Evolutionary conservation across 1,140 invertebrate species (phyloP).

Genomic region (Drosophila simulans): DNA sequence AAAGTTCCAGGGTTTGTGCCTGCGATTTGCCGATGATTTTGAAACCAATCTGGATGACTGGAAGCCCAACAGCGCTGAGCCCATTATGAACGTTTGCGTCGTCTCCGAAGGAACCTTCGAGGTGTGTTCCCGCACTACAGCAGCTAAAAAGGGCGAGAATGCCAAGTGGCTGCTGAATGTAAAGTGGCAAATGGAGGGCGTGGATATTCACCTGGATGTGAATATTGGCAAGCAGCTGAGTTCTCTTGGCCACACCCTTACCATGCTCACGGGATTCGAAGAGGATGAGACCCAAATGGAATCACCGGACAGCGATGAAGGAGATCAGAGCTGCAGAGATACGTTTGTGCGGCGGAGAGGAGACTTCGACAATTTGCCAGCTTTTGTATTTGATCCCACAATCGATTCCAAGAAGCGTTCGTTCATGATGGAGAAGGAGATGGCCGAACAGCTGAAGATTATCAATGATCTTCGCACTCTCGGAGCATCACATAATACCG

Average conservation of each 20-base stretch:
- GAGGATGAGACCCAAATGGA: conserved; percentile 91
- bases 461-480: conserved; percentile 95
- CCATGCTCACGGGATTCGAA: conserved; percentile 95
- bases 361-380: conserved; percentile 90
- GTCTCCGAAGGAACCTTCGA: conserved; percentile 99
- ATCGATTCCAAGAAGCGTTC: conserved; percentile 95
- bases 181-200: conserved; percentile 99
- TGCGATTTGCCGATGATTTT: conserved; percentile 98
- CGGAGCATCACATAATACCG: conserved; percentile 95
- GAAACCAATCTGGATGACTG: conserved; percentile 98
- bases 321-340: conserved; percentile 87
- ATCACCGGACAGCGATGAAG: conserved; percentile 91
- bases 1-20: conserved; percentile 93
- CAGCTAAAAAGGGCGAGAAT: conserved; percentile 93
- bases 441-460: conserved; percentile 97
- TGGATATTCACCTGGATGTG: conserved; percentile 98
- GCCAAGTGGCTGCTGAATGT: conserved; percentile 99
- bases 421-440: conserved; percentile 97
- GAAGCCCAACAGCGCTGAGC: conserved; percentile 95
- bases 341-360: conserved; percentile 72
- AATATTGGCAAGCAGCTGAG: conserved; percentile 98
- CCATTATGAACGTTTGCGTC: conserved; percentile 97
- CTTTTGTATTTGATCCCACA: conserved; percentile 93
- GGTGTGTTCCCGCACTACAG: conserved; percentile 96
- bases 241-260: conserved; percentile 96